Percentiles rank a stretch among this genome's conserved stretches.
Evolutionary conservation across 2,113 vertebrate genomes (phyloP).

Genomic region (Oncorhynchus clarkii): DNA sequence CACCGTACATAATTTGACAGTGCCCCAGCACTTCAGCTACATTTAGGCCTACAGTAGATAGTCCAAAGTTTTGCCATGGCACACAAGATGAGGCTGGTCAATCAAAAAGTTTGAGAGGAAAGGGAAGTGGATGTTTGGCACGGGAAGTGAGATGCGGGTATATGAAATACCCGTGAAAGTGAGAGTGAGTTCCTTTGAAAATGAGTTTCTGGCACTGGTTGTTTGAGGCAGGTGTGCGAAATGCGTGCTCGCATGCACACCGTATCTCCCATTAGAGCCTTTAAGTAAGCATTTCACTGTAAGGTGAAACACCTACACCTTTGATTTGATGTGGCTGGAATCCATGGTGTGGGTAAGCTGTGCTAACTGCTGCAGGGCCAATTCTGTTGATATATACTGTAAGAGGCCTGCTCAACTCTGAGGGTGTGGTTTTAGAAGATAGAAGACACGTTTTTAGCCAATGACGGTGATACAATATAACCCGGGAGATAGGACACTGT

Average conservation of each 20-base stretch:
- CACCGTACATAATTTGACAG: too few relatives aligned
- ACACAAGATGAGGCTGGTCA: too few relatives aligned
- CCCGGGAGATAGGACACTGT: conserved; percentile 70
- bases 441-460: conserved; percentile 78
- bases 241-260: conserved; percentile 7
- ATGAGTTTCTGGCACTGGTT: conserved; percentile 25
- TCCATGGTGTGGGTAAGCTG: not conserved
- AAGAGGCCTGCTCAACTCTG: conserved; percentile 61
- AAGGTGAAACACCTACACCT: too few relatives aligned
- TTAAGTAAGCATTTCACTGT: too few relatives aligned
- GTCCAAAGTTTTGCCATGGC: too few relatives aligned
- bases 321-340: not conserved
- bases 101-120: not conserved
- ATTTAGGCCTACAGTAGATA: too few relatives aligned
- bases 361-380: not conserved
- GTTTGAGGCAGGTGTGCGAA: conserved; percentile 40
- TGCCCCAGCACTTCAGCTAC: too few relatives aligned
- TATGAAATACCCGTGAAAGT: conserved; percentile 8
- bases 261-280: not conserved
- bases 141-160: conserved; percentile 3
- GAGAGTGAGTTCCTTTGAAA: conserved; percentile 17
- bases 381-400: conserved; percentile 73
- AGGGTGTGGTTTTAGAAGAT: conserved; percentile 71
- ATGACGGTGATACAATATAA: conserved; percentile 74
- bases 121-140: conserved; percentile 23